Conservation (phyloP, 2,113 vertebrate species). For the Xiphophorus maculatus region DNA sequence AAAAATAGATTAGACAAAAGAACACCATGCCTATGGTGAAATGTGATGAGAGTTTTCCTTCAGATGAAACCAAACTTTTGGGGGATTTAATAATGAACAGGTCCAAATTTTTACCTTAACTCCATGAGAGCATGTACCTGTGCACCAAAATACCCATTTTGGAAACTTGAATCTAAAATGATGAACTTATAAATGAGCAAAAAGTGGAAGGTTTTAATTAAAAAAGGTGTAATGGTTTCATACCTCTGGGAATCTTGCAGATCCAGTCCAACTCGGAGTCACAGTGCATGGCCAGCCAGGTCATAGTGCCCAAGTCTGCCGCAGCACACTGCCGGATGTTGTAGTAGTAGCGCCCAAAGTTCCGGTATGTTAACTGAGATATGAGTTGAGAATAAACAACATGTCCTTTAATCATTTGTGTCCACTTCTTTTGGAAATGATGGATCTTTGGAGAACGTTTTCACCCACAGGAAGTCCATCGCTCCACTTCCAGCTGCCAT, state of each 20-base stretch:
- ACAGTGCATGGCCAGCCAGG: conserved; percentile 94
- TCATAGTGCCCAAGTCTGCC: conserved; percentile 88
- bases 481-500: conserved; percentile 93
- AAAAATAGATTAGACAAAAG: background rate
- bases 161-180: background rate
- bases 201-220: background rate
- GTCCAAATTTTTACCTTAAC: background rate
- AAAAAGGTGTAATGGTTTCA: background rate
- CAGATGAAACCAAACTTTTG: background rate
- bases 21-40: background rate
- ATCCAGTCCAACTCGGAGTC: conserved; percentile 94
- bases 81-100: background rate
- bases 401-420: background rate
- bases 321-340: conserved; percentile 87
- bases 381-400: conserved; percentile 14
- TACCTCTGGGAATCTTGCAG: conserved; percentile 97
- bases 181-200: background rate
- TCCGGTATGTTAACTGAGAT: conserved; percentile 90
- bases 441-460: background rate
- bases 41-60: background rate
- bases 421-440: background rate
- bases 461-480: conserved; percentile 89
- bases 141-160: background rate
- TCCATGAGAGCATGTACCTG: too few species aligned
- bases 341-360: conserved; percentile 88